Conservation (phyloP, 64 coral and sea anemone genomes). For the Montipora foliosa region DNA sequence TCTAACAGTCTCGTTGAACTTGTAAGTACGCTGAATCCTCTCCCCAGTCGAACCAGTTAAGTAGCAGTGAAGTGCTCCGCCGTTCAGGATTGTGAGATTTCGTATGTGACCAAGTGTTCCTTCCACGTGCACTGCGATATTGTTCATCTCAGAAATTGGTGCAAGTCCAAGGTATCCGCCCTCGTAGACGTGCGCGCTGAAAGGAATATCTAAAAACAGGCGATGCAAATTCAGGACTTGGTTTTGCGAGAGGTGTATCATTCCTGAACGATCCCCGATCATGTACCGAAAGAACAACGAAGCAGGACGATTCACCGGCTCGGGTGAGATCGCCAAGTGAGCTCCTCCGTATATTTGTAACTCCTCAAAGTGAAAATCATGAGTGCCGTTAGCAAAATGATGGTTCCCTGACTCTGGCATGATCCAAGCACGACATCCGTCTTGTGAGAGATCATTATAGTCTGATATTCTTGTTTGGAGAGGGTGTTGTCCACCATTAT, state of each 20-base stretch:
- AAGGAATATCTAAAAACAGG: slow-evolving; percentile 91
- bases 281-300: slow-evolving; percentile 91
- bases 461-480: slow-evolving; percentile 45
- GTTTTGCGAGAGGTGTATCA: slow-evolving; percentile 76
- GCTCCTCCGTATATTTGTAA: slow-evolving; percentile 93
- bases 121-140: slow-evolving; percentile 79
- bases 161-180: slow-evolving; percentile 92
- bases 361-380: slow-evolving; percentile 97
- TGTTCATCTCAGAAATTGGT: slow-evolving; percentile 91
- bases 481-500: slow-evolving; percentile 91
- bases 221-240: slow-evolving; percentile 86
- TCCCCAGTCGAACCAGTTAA: slow-evolving; percentile 81
- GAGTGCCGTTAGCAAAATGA: slow-evolving; percentile 83
- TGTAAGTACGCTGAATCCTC: slow-evolving; percentile 26
- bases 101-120: slow-evolving; percentile 84
- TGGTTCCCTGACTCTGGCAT: slow-evolving; percentile 86
- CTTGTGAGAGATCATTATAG: slow-evolving; percentile 70
- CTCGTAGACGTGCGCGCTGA: slow-evolving; percentile 80
- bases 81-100: slow-evolving; percentile 93
- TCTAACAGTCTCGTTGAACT: slow-evolving; percentile 93
- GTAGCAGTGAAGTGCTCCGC: slow-evolving; percentile 80
- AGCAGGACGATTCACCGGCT: slow-evolving; percentile 58
- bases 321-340: slow-evolving; percentile 84
- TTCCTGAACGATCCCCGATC: slow-evolving; percentile 96
- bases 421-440: slow-evolving; percentile 91